Evolutionary conservation across 2,797 vertebrate genomes (phyloP), one percentile per base, ranked within the genome.

Genomic region (Argentina silus): DNA sequence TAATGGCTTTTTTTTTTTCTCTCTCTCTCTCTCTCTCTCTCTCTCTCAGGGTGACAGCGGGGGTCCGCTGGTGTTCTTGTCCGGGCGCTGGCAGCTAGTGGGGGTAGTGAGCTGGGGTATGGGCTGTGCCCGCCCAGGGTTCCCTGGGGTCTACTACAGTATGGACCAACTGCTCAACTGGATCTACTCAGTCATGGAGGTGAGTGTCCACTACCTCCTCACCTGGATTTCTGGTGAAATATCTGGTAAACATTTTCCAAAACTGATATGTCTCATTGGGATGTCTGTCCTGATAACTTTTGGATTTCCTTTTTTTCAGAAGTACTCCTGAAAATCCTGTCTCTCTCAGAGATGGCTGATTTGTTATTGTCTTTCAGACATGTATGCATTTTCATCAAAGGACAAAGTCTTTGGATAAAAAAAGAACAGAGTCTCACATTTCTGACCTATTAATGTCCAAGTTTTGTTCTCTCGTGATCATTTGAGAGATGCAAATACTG

Each of bases 101-200:
- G 96, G 97, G 50, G 93, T 98, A 6, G 96, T 98, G 81, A 99
- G 97, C 87, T 98, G 97, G 97, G 97, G 97, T 0, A 74, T 94
- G 0, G 97, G 97, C 85, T 99, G 97, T 11, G 97, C 93, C 0
- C 85, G 89, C 2, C 76, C 84, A 15, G 77, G 72, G 43, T 89
- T 78, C 0, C 96, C 96, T 0, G 97, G 97, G 0, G 96, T 99
- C 53, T 99, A 98, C 89, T 87, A 89, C 80, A 95, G 93, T 0
- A 92, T 97, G 67, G 89, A 90, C 0, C 78, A 90, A 64, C 93
- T 95, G 90, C 93, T 97, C 1, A 77, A 93, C 89, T 98, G 97
- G 97, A 93, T 98, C 86, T 81, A 91, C 61, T 71, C 78, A 0
- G 83, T 95, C 76, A 87, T 93, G 63, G 91, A 94, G 95, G 97